phyloP scores from a whole-genome alignment of 2,113 vertebrate species.

The Papio anubis region DNA sequence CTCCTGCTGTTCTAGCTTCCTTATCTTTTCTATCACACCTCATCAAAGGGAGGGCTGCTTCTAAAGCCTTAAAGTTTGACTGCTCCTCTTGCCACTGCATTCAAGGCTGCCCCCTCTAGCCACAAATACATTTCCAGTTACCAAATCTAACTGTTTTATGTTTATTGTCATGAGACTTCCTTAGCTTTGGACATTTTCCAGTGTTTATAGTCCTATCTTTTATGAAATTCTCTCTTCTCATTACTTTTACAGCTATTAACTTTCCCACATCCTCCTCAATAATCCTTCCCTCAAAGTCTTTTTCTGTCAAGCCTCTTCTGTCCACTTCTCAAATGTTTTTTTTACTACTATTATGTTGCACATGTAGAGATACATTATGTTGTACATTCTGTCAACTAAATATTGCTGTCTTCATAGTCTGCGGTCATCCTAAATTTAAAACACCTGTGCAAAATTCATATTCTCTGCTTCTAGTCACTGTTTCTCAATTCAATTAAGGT shows the following conservation, averaged over 20 bases:
- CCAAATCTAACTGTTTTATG: background rate
- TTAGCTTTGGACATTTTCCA: background rate
- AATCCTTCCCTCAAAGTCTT: background rate
- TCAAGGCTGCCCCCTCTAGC: background rate
- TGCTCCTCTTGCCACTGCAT: background rate
- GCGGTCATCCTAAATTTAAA: background rate
- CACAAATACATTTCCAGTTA: background rate
- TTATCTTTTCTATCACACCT: background rate
- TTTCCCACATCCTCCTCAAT: background rate
- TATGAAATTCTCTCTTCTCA: background rate
- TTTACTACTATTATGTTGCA: background rate
- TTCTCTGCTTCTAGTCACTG: background rate
- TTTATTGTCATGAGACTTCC: background rate
- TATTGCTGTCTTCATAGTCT: background rate
- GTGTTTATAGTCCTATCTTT: background rate
- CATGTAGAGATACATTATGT: background rate
- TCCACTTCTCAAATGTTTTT: background rate
- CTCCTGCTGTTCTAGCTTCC: accelerated
- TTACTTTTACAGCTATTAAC: background rate
- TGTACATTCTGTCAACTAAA: background rate
- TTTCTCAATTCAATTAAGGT: background rate
- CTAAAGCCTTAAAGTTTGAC: background rate
- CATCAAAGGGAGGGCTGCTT: background rate
- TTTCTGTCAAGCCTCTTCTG: background rate
- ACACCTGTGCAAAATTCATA: background rate